Evolutionary conservation across 2,888 invertebrate genomes (phyloP).

Genomic region (Platyscelio sp.): DNA sequence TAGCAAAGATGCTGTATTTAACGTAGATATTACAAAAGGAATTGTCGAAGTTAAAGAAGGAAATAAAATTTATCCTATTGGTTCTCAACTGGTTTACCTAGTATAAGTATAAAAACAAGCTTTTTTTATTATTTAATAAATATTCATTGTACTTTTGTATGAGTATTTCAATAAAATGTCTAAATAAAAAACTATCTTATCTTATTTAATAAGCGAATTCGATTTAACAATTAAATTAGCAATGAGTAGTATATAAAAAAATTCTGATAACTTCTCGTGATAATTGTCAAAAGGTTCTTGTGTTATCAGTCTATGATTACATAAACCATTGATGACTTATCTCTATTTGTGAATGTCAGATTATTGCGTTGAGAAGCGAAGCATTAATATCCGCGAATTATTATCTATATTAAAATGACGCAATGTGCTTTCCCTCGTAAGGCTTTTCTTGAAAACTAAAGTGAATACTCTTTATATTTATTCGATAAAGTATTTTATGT

Average conservation of each 20-base stretch:
- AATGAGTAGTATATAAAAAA: too few species aligned
- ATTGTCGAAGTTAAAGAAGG: slow-evolving; percentile 72
- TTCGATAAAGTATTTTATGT: not conserved
- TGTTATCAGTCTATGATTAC: slow-evolving; percentile 49
- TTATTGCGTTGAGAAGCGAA: slow-evolving; percentile 38
- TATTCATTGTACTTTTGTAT: too few species aligned
- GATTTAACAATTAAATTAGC: too few species aligned
- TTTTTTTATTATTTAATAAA: too few species aligned
- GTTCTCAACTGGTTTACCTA: slow-evolving; percentile 78
- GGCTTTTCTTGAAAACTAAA: slow-evolving; percentile 7
- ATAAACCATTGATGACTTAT: slow-evolving; percentile 47
- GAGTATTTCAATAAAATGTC: too few species aligned
- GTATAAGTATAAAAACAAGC: slow-evolving; percentile 20
- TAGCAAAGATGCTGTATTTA: slow-evolving; percentile 85
- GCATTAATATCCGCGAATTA: slow-evolving; percentile 20
- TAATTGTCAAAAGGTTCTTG: slow-evolving; percentile 40
- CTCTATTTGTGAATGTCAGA: slow-evolving; percentile 54
- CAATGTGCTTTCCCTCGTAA: slow-evolving; percentile 29
- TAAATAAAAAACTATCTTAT: too few species aligned
- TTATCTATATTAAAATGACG: slow-evolving; percentile 32
- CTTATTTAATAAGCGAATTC: too few species aligned
- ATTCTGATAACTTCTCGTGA: slow-evolving; percentile 40
- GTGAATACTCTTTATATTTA: not conserved
- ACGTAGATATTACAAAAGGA: slow-evolving; percentile 79
- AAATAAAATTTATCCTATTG: slow-evolving; percentile 73